Conservation (phyloP, 2,888 invertebrate species). For the Macaria notata region DNA sequence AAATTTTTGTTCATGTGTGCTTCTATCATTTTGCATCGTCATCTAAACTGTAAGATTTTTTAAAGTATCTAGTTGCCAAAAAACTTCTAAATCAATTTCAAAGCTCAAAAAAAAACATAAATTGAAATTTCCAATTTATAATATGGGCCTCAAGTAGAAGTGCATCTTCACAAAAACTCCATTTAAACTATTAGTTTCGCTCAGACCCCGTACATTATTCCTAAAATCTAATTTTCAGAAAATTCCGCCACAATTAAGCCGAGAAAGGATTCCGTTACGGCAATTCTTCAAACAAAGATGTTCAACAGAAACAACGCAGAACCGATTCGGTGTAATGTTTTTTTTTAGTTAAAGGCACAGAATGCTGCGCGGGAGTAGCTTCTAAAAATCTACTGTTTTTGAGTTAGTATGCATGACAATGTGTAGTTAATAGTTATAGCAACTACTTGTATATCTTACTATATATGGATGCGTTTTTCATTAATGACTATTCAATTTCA, state of each 20-base stretch:
- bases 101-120: too few relatives aligned
- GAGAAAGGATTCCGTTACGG: conserved; percentile 55
- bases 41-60: neutral
- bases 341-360: conserved; percentile 52
- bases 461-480: too few relatives aligned
- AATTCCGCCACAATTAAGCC: conserved; percentile 54
- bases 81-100: too few relatives aligned
- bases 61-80: too few relatives aligned
- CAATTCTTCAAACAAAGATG: conserved; percentile 75
- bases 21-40: too few relatives aligned
- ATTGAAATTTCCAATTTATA: neutral
- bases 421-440: too few relatives aligned
- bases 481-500: too few relatives aligned
- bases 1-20: too few relatives aligned
- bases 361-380: too few relatives aligned
- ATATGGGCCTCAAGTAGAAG: conserved; percentile 28
- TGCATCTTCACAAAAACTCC: conserved; percentile 48
- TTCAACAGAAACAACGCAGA: conserved; percentile 74
- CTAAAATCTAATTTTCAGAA: conserved; percentile 65
- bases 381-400: too few relatives aligned
- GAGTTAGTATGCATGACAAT: too few relatives aligned
- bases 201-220: conserved; percentile 50
- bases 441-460: too few relatives aligned
- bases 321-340: conserved; percentile 66
- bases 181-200: conserved; percentile 57